Evolutionary conservation across 1,140 invertebrate species (phyloP).

Genomic region (Phthorimaea operculella): DNA sequence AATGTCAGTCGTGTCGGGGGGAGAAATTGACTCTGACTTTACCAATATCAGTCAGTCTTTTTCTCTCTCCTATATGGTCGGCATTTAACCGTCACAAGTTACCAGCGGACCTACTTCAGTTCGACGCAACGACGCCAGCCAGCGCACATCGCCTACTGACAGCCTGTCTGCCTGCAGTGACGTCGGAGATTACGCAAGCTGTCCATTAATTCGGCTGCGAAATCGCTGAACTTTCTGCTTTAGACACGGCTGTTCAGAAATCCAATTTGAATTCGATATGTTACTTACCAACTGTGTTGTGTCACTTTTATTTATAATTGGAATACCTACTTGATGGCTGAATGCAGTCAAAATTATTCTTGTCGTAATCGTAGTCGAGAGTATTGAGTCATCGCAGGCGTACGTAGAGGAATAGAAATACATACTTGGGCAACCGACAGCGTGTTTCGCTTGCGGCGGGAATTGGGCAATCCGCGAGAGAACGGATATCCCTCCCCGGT

Average conservation of each 20-base stretch:
- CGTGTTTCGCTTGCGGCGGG: slow-evolving; percentile 32
- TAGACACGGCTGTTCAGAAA: slow-evolving; percentile 24
- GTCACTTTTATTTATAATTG: slow-evolving; percentile 14
- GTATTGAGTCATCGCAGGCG: slow-evolving; percentile 24
- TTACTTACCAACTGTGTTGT: background rate
- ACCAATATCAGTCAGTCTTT: slow-evolving; percentile 59
- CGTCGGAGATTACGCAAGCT: slow-evolving; percentile 59
- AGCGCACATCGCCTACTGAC: background rate
- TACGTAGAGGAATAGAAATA: slow-evolving; percentile 44
- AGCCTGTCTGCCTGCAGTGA: slow-evolving; percentile 52
- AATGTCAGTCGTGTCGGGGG: slow-evolving; percentile 54
- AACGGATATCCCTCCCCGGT: slow-evolving; percentile 34
- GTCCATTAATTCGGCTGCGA: slow-evolving; percentile 52
- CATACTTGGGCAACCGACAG: slow-evolving; percentile 16
- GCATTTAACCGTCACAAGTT: slow-evolving; percentile 30
- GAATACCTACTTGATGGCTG: no score
- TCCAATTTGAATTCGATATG: background rate
- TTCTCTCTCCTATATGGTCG: slow-evolving; percentile 65
- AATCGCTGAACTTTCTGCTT: slow-evolving; percentile 62
- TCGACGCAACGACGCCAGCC: background rate
- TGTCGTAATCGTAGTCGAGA: slow-evolving; percentile 49
- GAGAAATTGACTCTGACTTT: slow-evolving; percentile 56
- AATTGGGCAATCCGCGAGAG: slow-evolving; percentile 59
- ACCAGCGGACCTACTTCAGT: no score
- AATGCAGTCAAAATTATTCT: slow-evolving; percentile 10